A percentile compares a stretch with the other conserved stretches of the same genome.
Conservation (phyloP, 2,797 vertebrate genomes). For the Pseudochaenichthys georgianus region DNA sequence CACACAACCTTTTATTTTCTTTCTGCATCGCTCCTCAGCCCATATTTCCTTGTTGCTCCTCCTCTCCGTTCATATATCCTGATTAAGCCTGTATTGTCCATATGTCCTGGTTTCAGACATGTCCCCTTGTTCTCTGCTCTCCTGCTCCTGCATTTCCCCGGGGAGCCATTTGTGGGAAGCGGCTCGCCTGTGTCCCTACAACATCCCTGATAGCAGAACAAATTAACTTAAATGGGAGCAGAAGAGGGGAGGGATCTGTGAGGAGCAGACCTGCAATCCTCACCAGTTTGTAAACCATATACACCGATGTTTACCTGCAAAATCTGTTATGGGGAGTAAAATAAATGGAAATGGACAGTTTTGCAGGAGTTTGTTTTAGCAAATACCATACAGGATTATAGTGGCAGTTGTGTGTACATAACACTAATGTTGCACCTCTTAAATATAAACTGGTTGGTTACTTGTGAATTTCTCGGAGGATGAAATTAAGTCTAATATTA, state of each 20-base stretch:
- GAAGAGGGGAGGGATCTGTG: neutral
- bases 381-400: too few relatives aligned
- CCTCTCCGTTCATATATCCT: slow-evolving; percentile 58
- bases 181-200: slow-evolving; percentile 53
- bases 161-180: slow-evolving; percentile 64
- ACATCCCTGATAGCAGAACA: slow-evolving; percentile 58
- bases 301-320: neutral
- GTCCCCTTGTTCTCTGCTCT: slow-evolving; percentile 51
- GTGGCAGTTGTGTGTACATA: too few relatives aligned
- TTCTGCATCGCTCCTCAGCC: slow-evolving; percentile 46
- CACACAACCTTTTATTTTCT: slow-evolving; percentile 43
- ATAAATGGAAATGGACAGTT: too few relatives aligned
- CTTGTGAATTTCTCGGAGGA: too few relatives aligned
- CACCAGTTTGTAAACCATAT: neutral
- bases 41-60: slow-evolving; percentile 63
- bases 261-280: slow-evolving; percentile 12
- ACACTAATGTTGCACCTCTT: too few relatives aligned
- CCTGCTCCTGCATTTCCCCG: slow-evolving; percentile 33
- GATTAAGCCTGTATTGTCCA: slow-evolving; percentile 50
- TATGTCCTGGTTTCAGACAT: slow-evolving; percentile 60
- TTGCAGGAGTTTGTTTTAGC: too few relatives aligned
- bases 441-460: too few relatives aligned
- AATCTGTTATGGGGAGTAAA: neutral
- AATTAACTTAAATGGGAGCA: slow-evolving; percentile 67
- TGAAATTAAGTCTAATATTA: too few relatives aligned